Percentiles rank a stretch among this genome's conserved stretches.
Evolutionary conservation across 1,140 invertebrate genomes (phyloP).

Genomic region (Ceratina japonica): DNA sequence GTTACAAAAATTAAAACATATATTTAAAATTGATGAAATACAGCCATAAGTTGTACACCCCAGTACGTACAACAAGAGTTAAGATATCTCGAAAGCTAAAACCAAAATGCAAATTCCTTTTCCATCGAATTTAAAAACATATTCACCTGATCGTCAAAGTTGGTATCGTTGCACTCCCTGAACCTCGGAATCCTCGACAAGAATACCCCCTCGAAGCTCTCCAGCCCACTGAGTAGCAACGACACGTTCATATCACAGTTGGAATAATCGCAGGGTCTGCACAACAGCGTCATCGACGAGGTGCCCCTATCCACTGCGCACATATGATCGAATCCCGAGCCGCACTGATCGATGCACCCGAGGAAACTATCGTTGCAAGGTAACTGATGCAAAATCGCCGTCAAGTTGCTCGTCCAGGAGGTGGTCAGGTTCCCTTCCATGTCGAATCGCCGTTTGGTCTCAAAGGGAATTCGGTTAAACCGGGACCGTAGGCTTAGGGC

Average conservation of each 20-base stretch:
- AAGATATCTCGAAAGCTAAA: too few relatives aligned
- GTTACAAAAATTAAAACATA: too few relatives aligned
- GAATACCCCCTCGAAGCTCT: slow-evolving; percentile 68
- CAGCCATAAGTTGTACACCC: too few relatives aligned
- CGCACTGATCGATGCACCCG: slow-evolving; percentile 52
- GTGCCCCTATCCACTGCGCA: slow-evolving; percentile 51
- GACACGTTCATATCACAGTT: slow-evolving; percentile 66
- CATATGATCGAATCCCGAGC: slow-evolving; percentile 57
- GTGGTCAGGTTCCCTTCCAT: slow-evolving; percentile 42
- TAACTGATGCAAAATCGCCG: slow-evolving; percentile 63
- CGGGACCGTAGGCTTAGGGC: neutral
- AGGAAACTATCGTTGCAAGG: slow-evolving; percentile 62
- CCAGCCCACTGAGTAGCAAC: slow-evolving; percentile 62
- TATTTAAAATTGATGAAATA: too few relatives aligned
- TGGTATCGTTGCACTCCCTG: slow-evolving; percentile 62
- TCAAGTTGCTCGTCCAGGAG: slow-evolving; percentile 62
- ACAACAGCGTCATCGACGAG: slow-evolving; percentile 59
- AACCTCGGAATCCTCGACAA: slow-evolving; percentile 61
- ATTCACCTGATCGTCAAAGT: slow-evolving; percentile 54
- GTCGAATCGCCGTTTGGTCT: neutral
- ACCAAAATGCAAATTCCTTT: neutral
- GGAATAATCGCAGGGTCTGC: slow-evolving; percentile 64
- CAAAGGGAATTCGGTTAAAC: neutral
- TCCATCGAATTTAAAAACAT: neutral
- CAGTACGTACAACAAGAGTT: too few relatives aligned